Evolutionary conservation across 1,140 invertebrate species (phyloP), one percentile per base, ranked within the genome.

Genomic region (Drosophila carrolli): DNA sequence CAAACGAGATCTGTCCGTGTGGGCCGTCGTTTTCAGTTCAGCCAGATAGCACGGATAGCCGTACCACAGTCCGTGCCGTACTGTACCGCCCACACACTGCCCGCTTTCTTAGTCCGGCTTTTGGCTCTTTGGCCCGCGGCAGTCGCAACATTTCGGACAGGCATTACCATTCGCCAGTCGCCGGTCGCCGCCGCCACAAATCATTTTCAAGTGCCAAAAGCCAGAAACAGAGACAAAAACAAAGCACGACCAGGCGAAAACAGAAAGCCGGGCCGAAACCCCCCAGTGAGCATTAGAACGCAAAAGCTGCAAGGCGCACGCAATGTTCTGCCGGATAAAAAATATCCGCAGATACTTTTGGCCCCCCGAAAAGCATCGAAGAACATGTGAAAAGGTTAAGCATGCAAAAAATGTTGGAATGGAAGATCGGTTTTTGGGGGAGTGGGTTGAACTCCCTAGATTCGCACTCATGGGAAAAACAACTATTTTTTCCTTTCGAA

Each of bases 131-230:
- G 54, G 61, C 53, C 51, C 54, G 48, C 66, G 46, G 54, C 73
- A 48, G 40, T 53, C 54, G 54, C 59, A 66, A 54, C 53, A 38
- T 47, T 65, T 73, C 71, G 59, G 72, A 77, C 80, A 82, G 58
- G 48, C 67, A 78, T 66, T 74, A 66, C 62, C 62, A 82, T 76
- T 11, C 29, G n/a, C 48, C 29, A 62, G 58, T 62, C 59, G 51
- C 59, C 27, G 32, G 19, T 89, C 68, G 84, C 73, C 61, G 72
- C 65, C 54, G 84, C 84, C 73, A 89, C 84, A 88, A 88, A 89
- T 88, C 84, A 88, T 88, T 89, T 80, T 59, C 72, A 88, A 88
- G 84, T 88, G 83, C 84, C 81, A 78, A 75, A 75, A 82, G 62
- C 65, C 54, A 68, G 59, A 67, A 76, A 35, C 47, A 50, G 37